Base-by-base conservation (phyloP, 53 echinoderm and acorn worm species). In the Holothuria scabra region DNA sequence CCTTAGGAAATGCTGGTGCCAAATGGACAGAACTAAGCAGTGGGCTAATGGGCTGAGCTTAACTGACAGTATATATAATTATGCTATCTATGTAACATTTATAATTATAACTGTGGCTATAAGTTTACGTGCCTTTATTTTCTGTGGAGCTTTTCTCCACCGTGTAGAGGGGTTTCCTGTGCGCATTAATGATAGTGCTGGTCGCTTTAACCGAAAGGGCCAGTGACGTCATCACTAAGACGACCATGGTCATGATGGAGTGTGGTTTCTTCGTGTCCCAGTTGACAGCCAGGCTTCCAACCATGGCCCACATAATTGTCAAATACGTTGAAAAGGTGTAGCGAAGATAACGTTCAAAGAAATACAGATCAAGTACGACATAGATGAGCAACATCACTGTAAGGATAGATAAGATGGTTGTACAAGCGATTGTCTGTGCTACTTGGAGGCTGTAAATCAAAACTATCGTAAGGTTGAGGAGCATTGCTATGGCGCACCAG, bases 261-360 rank as follows among this genome's bases (percentile, higher is more conserved):
- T 49, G 46, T 60, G 81, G 46, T 12, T 56, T 69, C n/a, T 48
- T 29, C 16, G 63, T 80, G 46, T 80, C 80, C 85, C 85, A 89
- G 28, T 89, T 67, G 38, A 38, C 71, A 8, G 63, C 28, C 22
- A 85, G 18, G 34, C 58, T 55, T 14, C 95, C 95, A 8, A 82
- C 55, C 46, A 92, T 23, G 10, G 90, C 95, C 87, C 91, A 94
- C 41, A 91, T 72, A 4, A 93, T 85, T 13, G 84, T 86, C 5
- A 70, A 18, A 78, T 90, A 95, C 19, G 86, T 69, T 0, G 89
- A 87, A 52, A 89, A 86, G 2, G 95, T 95, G 57, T 95, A 93
- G 37, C 95, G 85, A 28, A 91, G 69, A 65, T 91, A 91, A 4
- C 83, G 86, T 21, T 95, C 95, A 64, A 59, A 89, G 56, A 87